A percentile compares a stretch with the other conserved stretches of the same genome.
phyloP scores from a whole-genome alignment of 2,888 invertebrate genomes.

The Ethmia dodecea region DNA sequence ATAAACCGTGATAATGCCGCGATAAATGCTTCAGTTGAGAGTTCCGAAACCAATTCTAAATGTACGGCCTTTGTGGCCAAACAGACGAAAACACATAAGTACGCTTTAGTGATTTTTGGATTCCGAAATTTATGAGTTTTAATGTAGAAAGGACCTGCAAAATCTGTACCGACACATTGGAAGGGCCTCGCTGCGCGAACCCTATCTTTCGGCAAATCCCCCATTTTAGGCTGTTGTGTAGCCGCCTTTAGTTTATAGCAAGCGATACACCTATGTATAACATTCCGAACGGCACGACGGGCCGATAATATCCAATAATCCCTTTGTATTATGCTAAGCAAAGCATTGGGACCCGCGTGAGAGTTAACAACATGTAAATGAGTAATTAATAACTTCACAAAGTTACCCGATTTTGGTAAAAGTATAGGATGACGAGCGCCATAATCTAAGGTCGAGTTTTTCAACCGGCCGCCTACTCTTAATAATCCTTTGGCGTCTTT shows the following conservation, averaged over 20 bases:
- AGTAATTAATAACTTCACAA: slow-evolving; percentile 9
- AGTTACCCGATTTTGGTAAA: slow-evolving; percentile 1
- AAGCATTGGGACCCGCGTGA: slow-evolving; percentile 8
- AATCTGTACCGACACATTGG: slow-evolving; percentile 9
- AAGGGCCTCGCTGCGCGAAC: slow-evolving; percentile 10
- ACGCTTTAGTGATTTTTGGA: slow-evolving; percentile 9
- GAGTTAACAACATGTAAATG: slow-evolving; percentile 2
- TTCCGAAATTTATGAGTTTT: slow-evolving; percentile 6
- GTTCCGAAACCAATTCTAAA: slow-evolving; percentile 20
- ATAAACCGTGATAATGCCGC: slow-evolving; percentile 28
- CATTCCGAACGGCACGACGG: not conserved
- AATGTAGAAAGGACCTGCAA: slow-evolving; percentile 5
- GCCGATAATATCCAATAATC: slow-evolving; percentile 12
- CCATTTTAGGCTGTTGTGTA: slow-evolving; percentile 8
- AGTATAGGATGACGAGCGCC: slow-evolving; percentile 5
- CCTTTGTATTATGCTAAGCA: slow-evolving; percentile 6
- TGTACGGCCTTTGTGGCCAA: slow-evolving; percentile 22
- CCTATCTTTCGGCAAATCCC: slow-evolving; percentile 6
- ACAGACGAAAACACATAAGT: slow-evolving; percentile 25
- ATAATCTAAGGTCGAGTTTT: too few species aligned
- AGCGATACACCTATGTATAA: not conserved
- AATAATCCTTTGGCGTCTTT: too few species aligned
- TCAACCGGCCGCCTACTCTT: slow-evolving; percentile 1
- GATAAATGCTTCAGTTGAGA: slow-evolving; percentile 25
- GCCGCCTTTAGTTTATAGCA: slow-evolving; percentile 1